phyloP scores from a whole-genome alignment of 2,113 vertebrate genomes.

The Danionella cerebrum region DNA sequence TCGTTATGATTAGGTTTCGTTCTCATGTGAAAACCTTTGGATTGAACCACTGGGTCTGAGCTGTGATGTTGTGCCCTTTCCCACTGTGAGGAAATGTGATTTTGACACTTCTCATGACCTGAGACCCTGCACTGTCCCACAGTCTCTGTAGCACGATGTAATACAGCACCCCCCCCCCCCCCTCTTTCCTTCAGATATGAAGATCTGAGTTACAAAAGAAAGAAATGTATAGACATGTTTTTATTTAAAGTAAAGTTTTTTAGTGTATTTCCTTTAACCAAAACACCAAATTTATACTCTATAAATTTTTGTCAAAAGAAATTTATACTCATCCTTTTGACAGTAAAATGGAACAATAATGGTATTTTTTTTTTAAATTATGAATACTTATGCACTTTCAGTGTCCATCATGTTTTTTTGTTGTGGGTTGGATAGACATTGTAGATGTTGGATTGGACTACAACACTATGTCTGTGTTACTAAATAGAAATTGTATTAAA shows the following conservation, averaged over 20 bases:
- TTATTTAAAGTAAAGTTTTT: not conserved
- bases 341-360: too few relatives aligned
- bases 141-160: conserved; percentile 3
- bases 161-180: not conserved
- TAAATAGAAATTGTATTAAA: too few relatives aligned
- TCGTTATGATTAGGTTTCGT: not conserved
- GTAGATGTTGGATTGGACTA: too few relatives aligned
- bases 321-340: too few relatives aligned
- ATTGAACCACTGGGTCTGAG: conserved; percentile 42
- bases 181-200: not conserved
- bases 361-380: too few relatives aligned
- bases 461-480: too few relatives aligned
- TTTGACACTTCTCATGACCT: conserved; percentile 89
- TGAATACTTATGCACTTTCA: too few relatives aligned
- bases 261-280: not conserved
- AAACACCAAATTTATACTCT: not conserved
- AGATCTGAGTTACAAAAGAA: too few relatives aligned
- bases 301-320: too few relatives aligned
- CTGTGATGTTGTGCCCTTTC: conserved; percentile 67
- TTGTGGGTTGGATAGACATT: too few relatives aligned
- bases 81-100: conserved; percentile 74
- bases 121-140: conserved; percentile 63
- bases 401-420: too few relatives aligned
- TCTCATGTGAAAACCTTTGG: conserved; percentile 54
- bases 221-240: too few relatives aligned